Base-by-base conservation (phyloP, 2,888 invertebrate genomes). In the Dicyrtomina minuta region DNA sequence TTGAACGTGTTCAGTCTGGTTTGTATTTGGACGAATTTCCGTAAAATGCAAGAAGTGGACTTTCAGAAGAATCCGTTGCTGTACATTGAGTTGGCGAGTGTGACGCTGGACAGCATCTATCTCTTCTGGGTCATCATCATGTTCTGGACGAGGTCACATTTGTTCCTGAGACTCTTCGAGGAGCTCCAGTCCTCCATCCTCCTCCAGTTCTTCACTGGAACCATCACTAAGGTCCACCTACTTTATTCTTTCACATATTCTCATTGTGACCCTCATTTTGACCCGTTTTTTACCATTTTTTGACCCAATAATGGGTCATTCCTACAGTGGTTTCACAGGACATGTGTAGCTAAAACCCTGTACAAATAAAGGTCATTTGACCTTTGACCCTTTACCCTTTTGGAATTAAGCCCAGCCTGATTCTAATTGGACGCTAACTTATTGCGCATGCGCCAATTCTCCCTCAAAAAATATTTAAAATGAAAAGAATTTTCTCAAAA, bases 41-140 rank as follows among this genome's bases (percentile, higher is more conserved):
- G 66, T 6, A 67, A 59, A 12, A 67, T 67, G 59, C 66, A 59
- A 43, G 59, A 67, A 15, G 58, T 59, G 39, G 66, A 67, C 49
- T 67, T 67, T 20, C 58, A 58, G 17, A 67, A 67, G 49, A 67
- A 67, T 49, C 66, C 66, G 1, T 20, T 67, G 2, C n/a, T 67
- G 1, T 67, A 67, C 59, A 67, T 67, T 20, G 59, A 67, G 33
- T n/a, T 67, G 33, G 66, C 66, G 15, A 56, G 46, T 20, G 58
- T 67, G 6, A 59, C 58, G 13, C 49, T 67, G 15, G 66, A 59
- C 39, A 59, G 59, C 15, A 39, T 67, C 46, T 67, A 59, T 26
- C 17, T 59, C n/a, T 44, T 56, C 22, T 49, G 66, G 59, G 66
- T 67, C 46, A 20, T 67, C 22, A 49, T 58, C 46, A 67, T 67